Conservation (phyloP, 2,113 vertebrate species). For the Acanthisitta chloris region DNA sequence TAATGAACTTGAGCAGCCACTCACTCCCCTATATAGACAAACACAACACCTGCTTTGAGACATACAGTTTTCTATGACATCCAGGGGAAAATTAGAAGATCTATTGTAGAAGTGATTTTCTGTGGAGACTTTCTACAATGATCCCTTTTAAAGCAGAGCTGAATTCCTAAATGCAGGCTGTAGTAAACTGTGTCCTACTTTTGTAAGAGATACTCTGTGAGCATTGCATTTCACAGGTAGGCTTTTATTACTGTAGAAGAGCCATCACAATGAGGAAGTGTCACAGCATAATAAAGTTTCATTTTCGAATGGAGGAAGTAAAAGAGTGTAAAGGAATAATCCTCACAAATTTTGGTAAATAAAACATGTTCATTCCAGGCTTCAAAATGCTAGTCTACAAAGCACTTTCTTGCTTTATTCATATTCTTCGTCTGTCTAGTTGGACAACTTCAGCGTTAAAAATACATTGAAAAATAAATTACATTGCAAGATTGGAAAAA, state of each 20-base stretch:
- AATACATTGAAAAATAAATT: not conserved
- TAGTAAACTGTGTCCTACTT: conserved; percentile 53
- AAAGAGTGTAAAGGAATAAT: not conserved
- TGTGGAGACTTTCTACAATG: conserved; percentile 1
- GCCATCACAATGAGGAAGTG: conserved; percentile 37
- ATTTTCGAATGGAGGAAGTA: conserved; percentile 1
- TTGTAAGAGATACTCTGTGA: conserved; percentile 36
- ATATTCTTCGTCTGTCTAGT: not conserved
- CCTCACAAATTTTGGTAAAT: not conserved
- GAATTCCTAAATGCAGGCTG: conserved; percentile 42
- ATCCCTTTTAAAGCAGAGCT: conserved; percentile 46
- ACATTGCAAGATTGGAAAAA: not conserved
- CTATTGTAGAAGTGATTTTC: conserved; percentile 36
- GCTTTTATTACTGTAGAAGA: conserved; percentile 61
- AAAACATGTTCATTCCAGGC: not conserved
- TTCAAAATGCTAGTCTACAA: not conserved
- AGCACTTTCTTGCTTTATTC: not conserved
- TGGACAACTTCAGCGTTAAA: not conserved
- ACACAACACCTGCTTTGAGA: conserved; percentile 59
- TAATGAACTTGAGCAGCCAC: conserved; percentile 62
- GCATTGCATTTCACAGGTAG: conserved; percentile 46
- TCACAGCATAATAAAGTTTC: not conserved
- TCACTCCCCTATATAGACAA: conserved; percentile 36
- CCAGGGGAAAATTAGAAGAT: conserved; percentile 67
- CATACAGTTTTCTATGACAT: conserved; percentile 54